Base-by-base conservation (phyloP, 2,888 invertebrate species). In the Orchesella flavescens region DNA sequence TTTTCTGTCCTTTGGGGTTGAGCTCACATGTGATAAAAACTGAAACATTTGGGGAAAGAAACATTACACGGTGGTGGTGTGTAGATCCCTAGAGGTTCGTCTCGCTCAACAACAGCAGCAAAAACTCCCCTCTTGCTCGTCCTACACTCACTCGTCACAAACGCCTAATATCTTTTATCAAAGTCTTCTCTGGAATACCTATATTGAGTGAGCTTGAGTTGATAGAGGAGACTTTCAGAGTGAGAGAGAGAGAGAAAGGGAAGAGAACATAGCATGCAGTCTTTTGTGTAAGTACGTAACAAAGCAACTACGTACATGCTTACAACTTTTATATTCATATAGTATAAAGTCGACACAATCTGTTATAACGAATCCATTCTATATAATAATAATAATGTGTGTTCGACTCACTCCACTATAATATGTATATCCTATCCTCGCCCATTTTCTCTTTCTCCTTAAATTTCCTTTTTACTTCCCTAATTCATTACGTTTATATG, bases 11-110 rank as follows among this genome's bases (percentile, higher is more conserved):
- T 83, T 68, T 83, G 83, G 83, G 83, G 83, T 83, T 83, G 83
- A 82, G 82, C 83, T 83, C 83, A 83, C 83, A 83, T 83, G 83
- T 83, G 83, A 83, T 83, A 83, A 83, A 83, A 83, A 83, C 76
- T 83, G 83, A 83, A 83, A 83, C 83, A 83, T 83, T 83, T 83
- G 83, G 83, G 83, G 83, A 83, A 83, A 82, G 82, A 83, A 83
- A 83, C 83, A 83, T 83, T 83, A 83, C 83, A 83, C 83, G 83
- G 83, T 83, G 83, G 83, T 81, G 81, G 81, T 83, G 83, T 81
- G 68, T 74, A 63, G 71, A 76, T 77, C 71, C 77, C 83, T 73
- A 77, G 77, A 83, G 83, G 83, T 78, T 83, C 77, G 72, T 83
- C 75, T 83, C 77, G 83, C 83, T 83, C 65, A 81, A 73, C 71